Evolutionary conservation across 64 coral and sea anemone genomes (phyloP).

Genomic region (Porites australiensis): DNA sequence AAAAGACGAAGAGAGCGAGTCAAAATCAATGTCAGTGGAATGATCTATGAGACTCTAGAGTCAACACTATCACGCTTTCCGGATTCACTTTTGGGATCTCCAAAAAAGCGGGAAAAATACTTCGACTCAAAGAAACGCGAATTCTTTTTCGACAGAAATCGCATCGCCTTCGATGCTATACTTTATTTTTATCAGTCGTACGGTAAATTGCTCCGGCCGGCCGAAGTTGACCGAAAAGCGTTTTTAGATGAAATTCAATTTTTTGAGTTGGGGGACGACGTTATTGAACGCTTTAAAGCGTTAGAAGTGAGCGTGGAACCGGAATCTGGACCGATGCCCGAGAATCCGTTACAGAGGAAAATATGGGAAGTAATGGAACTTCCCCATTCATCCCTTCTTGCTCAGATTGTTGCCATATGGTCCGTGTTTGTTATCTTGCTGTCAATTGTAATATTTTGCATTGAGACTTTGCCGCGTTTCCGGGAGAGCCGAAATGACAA

Average conservation of each 20-base stretch:
- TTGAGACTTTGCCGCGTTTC: conserved; percentile 80
- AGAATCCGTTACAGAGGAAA: conserved; percentile 70
- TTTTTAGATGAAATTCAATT: conserved; percentile 69
- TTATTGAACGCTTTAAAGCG: conserved; percentile 60
- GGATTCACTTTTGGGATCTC: conserved; percentile 59
- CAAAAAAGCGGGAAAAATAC: conserved; percentile 61
- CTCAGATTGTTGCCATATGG: conserved; percentile 81
- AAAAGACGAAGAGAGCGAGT: conserved; percentile 65
- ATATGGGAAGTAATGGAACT: conserved; percentile 86
- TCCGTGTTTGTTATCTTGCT: conserved; percentile 86
- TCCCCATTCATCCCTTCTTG: conserved; percentile 64
- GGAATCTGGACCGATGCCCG: conserved; percentile 50
- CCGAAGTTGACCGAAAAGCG: conserved; percentile 64
- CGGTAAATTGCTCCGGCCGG: conserved; percentile 62
- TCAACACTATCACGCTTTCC: conserved; percentile 73
- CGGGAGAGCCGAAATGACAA: conserved; percentile 53
- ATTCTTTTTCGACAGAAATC: conserved; percentile 82
- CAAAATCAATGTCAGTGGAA: conserved; percentile 77
- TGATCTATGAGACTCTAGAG: conserved; percentile 73
- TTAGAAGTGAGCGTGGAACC: conserved; percentile 24
- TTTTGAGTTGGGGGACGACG: conserved; percentile 62
- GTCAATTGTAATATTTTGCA: conserved; percentile 91
- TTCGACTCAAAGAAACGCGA: conserved; percentile 68
- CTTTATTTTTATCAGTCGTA: conserved; percentile 78
- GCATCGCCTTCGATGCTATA: conserved; percentile 69